Base-by-base conservation (phyloP, 2,888 invertebrate genomes). In the Melanchra persicariae region DNA sequence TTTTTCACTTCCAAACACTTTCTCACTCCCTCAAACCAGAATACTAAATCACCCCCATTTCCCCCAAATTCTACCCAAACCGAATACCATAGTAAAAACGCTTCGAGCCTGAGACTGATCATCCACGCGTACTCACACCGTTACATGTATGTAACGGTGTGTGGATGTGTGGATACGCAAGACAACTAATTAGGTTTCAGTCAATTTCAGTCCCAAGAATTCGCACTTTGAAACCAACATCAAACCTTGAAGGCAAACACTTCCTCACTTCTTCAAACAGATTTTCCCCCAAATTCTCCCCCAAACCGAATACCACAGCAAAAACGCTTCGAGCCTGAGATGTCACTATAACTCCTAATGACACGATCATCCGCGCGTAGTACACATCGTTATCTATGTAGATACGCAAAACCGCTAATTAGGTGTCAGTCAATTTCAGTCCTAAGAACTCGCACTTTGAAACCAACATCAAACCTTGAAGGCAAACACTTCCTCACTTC, bases 171-270 rank as follows among this genome's bases (percentile, higher is more conserved):
- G 77, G 67, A 69, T 77, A 77, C 64, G 72, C 58, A 70, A 75
- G 81, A 85, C 86, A 84, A 70, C 86, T 85, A 87, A 87, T 87
- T 86, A 84, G 84, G 76, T 74, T 51, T n/a, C n/a, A n/a, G n/a
- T n/a, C n/a, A n/a, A n/a, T n/a, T n/a, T n/a, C n/a, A n/a, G n/a
- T n/a, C n/a, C n/a, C n/a, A n/a, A n/a, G n/a, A n/a, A n/a, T n/a
- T n/a, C n/a, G n/a, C n/a, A n/a, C n/a, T 30, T 30, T 6, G 30
- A n/a, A n/a, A n/a, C n/a, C n/a, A n/a, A 49, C n/a, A n/a, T n/a
- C n/a, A n/a, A n/a, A n/a, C n/a, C n/a, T n/a, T n/a, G n/a, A n/a
- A n/a, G n/a, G n/a, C n/a, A n/a, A n/a, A n/a, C n/a, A n/a, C n/a
- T n/a, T n/a, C n/a, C n/a, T n/a, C n/a, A n/a, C n/a, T n/a, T n/a